These are phyloP conservation scores for Dicycla oo DNA, from an alignment of 2,888 invertebrate genomes.

Conservation along the genomic window DNA sequence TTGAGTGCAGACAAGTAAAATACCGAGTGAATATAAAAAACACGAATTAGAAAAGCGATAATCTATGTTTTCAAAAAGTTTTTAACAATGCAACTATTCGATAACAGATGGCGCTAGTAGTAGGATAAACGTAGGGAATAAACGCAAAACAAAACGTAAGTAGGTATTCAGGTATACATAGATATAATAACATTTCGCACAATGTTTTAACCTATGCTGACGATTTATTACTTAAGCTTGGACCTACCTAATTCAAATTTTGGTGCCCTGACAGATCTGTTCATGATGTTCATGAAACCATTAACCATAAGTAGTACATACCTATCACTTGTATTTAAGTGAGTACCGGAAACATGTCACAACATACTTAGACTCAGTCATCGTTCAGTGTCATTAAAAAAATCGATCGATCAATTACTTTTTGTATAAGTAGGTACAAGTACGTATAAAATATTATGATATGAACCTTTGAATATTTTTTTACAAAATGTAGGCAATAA, in stretches of 20 bases:
- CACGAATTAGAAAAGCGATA: not conserved
- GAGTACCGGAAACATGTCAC: not conserved
- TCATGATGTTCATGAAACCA: not conserved
- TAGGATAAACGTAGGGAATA: constrained; percentile 5
- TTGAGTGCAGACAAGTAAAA: not conserved
- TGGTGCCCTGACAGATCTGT: not conserved
- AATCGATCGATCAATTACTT: not conserved
- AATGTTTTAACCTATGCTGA: not conserved
- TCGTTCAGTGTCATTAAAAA: no score
- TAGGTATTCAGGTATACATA: not conserved
- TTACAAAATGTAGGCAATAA: not conserved
- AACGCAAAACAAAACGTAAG: not conserved
- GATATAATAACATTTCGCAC: not conserved
- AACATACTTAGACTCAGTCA: not conserved
- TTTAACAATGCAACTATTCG: constrained; percentile 52
- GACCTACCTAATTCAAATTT: not conserved
- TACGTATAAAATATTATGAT: no score
- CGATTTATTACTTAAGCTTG: not conserved
- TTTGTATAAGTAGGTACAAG: not conserved
- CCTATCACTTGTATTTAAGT: not conserved
- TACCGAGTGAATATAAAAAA: not conserved
- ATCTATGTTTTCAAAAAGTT: not conserved
- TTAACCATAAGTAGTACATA: no score
- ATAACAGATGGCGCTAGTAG: constrained; percentile 69
- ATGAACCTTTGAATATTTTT: not conserved